These are phyloP conservation scores for Accipiter virgatus DNA, from an alignment of 2,113 vertebrate genomes.

Conservation along the genomic window DNA sequence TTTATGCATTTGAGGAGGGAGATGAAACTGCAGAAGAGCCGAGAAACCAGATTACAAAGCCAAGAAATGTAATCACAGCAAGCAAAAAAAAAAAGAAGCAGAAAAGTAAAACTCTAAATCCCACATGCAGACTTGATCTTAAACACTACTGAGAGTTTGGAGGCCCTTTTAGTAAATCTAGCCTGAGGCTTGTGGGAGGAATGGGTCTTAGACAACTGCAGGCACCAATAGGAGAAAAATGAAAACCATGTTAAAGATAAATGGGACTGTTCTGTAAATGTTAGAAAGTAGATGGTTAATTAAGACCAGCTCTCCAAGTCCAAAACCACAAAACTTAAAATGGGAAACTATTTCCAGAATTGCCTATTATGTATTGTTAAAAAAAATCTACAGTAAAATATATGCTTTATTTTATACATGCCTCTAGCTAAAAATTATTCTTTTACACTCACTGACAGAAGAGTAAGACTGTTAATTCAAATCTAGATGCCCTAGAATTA, in stretches of 20 bases:
- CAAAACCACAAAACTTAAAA: constrained; percentile 82
- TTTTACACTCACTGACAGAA: constrained; percentile 59
- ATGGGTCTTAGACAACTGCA: constrained; percentile 71
- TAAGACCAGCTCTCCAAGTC: constrained; percentile 77
- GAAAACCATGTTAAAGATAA: constrained; percentile 82
- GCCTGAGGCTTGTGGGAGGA: constrained; percentile 73
- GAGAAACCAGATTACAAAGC: constrained; percentile 59
- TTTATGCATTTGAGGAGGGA: constrained; percentile 25
- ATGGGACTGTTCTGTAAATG: constrained; percentile 76
- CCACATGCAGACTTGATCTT: constrained; percentile 47
- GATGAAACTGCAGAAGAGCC: constrained; percentile 53
- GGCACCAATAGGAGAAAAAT: constrained; percentile 76
- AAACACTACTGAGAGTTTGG: constrained; percentile 49
- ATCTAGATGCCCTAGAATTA: constrained; percentile 65
- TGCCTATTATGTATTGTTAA: constrained; percentile 78
- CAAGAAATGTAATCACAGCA: constrained; percentile 62
- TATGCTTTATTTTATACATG: constrained; percentile 72
- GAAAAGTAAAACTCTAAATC: constrained; percentile 15
- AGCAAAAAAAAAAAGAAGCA: neutral
- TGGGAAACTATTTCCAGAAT: constrained; percentile 82
- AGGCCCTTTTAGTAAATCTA: constrained; percentile 61
- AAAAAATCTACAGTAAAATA: constrained; percentile 73
- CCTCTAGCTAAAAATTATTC: constrained; percentile 72
- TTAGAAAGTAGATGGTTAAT: constrained; percentile 81
- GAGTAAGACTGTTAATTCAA: constrained; percentile 60